phyloP scores from a whole-genome alignment of 2,797 vertebrate species.

The Thaleichthys pacificus region DNA sequence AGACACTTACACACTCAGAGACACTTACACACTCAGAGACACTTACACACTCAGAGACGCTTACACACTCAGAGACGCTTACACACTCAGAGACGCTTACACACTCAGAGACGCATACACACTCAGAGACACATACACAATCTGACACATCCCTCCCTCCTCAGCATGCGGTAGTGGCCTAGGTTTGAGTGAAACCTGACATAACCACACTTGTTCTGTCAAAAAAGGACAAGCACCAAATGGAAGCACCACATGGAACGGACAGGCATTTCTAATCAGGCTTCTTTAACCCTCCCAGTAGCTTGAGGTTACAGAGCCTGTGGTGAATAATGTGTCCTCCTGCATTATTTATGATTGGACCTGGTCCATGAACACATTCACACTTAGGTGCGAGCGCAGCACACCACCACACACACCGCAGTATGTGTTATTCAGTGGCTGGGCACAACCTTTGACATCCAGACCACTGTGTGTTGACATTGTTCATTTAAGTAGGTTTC shows the following conservation, averaged over 20 bases:
- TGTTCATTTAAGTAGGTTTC: neutral
- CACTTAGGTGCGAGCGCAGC: slow-evolving; percentile 1
- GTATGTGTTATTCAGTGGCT: neutral
- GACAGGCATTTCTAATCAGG: no score
- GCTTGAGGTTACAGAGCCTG: no score
- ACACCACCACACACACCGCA: neutral
- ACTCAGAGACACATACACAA: no score
- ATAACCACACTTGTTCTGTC: no score
- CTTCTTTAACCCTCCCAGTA: no score
- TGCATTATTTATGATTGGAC: slow-evolving; percentile 36
- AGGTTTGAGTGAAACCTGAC: no score
- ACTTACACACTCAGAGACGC: slow-evolving; percentile 3
- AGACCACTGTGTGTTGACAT: neutral
- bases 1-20: slow-evolving; percentile 12
- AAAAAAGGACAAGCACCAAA: no score
- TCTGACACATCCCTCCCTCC: no score
- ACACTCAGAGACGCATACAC: slow-evolving; percentile 1
- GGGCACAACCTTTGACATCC: slow-evolving; percentile 11
- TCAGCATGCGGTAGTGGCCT: no score
- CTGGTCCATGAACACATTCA: neutral
- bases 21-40: no score
- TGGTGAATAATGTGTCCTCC: no score
- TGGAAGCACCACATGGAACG: no score
- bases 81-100: slow-evolving; percentile 22
- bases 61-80: slow-evolving; percentile 3